phyloP scores from a whole-genome alignment of 2,888 invertebrate genomes.

The Drosophila macrospina region DNA sequence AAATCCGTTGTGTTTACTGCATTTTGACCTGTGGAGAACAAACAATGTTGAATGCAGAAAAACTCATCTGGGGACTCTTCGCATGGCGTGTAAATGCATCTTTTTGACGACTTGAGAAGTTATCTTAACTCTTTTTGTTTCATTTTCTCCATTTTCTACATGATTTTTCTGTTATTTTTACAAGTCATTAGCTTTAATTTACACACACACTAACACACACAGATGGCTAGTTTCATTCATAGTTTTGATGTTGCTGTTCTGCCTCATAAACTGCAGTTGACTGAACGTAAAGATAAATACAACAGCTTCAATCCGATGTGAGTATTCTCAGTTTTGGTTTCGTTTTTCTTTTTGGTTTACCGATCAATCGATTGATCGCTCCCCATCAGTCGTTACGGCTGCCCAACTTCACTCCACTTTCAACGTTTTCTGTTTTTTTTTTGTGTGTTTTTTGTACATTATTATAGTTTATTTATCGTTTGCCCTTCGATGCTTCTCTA shows the following conservation, averaged over 20 bases:
- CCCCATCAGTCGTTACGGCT: slow-evolving; percentile 36
- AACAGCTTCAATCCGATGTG: slow-evolving; percentile 19
- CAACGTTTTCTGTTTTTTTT: slow-evolving; percentile 17
- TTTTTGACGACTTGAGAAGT: slow-evolving; percentile 38
- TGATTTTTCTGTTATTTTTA: slow-evolving; percentile 66
- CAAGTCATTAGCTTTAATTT: slow-evolving; percentile 82
- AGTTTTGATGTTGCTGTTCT: slow-evolving; percentile 54
- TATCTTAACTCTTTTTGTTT: slow-evolving; percentile 31
- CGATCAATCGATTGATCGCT: slow-evolving; percentile 53
- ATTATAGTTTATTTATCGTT: slow-evolving; percentile 47
- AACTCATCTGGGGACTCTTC: slow-evolving; percentile 37
- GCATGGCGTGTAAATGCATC: slow-evolving; percentile 48
- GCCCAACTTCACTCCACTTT: slow-evolving; percentile 29
- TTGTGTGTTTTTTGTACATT: slow-evolving; percentile 24
- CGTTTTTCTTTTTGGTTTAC: slow-evolving; percentile 17
- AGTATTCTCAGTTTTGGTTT: slow-evolving; percentile 16
- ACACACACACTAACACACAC: slow-evolving; percentile 35
- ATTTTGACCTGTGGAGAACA: slow-evolving; percentile 63
- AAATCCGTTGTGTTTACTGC: slow-evolving; percentile 71
- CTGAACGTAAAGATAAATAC: slow-evolving; percentile 29
- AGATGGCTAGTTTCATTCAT: slow-evolving; percentile 68
- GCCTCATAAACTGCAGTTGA: slow-evolving; percentile 59
- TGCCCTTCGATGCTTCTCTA: slow-evolving; percentile 19
- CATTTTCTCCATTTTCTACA: slow-evolving; percentile 18
- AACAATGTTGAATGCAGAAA: slow-evolving; percentile 41